Evolutionary conservation across 2,797 vertebrate genomes (phyloP).

Genomic region (Cryptoblepharus egeriae): DNA sequence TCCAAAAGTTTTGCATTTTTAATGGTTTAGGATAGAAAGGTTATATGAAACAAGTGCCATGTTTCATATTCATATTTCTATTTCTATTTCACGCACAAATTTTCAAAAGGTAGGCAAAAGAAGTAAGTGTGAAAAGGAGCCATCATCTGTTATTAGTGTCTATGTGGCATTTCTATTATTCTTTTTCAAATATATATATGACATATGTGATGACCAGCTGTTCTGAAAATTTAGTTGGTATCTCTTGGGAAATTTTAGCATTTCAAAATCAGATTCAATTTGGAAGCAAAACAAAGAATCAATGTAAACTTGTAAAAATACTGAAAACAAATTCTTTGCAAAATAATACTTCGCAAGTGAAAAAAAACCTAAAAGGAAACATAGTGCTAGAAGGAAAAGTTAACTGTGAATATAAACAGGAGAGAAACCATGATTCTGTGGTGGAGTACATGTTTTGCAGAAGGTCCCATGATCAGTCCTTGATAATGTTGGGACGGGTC

Average conservation of each 20-base stretch:
- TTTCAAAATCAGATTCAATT: conserved; percentile 8
- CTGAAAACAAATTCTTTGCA: not conserved
- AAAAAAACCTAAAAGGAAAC: not conserved
- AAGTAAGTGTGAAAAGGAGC: not conserved
- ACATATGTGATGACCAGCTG: conserved; percentile 4
- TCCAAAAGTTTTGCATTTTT: not conserved
- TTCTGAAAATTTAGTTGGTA: conserved; percentile 10
- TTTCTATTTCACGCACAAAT: conserved; percentile 10
- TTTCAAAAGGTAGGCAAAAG: not conserved
- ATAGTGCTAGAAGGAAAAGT: not conserved
- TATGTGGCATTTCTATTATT: conserved; percentile 4
- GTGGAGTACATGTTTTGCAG: too few relatives aligned
- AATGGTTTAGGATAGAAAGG: not conserved
- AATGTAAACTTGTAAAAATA: not conserved
- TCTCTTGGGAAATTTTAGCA: conserved; percentile 19
- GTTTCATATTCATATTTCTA: too few relatives aligned
- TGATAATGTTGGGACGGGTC: too few relatives aligned
- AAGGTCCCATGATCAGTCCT: too few relatives aligned
- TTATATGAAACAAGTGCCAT: not conserved
- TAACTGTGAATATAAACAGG: not conserved
- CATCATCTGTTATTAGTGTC: conserved; percentile 4
- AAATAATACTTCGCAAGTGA: not conserved
- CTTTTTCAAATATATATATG: not conserved
- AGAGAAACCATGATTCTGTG: too few relatives aligned
- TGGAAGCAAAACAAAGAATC: conserved; percentile 16